These are phyloP conservation scores for Baronia brevicornis DNA, from an alignment of 2,888 invertebrate species.

Conservation along the genomic window DNA sequence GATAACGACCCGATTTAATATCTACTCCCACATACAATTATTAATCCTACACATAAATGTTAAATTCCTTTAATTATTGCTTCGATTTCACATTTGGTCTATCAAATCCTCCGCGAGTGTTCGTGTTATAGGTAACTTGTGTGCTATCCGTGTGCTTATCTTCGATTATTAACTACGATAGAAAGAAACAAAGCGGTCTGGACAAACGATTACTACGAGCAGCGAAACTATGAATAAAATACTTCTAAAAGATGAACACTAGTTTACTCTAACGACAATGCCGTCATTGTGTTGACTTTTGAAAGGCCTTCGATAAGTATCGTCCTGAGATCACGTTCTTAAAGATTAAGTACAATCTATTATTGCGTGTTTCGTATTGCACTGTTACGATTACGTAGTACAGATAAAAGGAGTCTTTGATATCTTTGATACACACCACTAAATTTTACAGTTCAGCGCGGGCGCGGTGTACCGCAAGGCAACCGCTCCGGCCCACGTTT, in stretches of 20 bases:
- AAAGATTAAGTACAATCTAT: constrained; percentile 71
- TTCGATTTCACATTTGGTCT: constrained; percentile 55
- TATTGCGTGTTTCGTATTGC: constrained; percentile 72
- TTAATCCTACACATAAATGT: constrained; percentile 44
- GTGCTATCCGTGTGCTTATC: constrained; percentile 59
- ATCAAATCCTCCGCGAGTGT: constrained; percentile 60
- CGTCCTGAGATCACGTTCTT: constrained; percentile 73
- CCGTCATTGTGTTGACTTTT: constrained; percentile 53
- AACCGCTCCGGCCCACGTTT: constrained; percentile 40
- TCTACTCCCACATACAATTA: constrained; percentile 35
- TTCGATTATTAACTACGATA: constrained; percentile 49
- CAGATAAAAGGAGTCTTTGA: constrained; percentile 35
- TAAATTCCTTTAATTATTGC: constrained; percentile 55
- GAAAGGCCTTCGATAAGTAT: constrained; percentile 68
- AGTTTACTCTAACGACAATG: constrained; percentile 53
- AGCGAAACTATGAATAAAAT: constrained; percentile 60
- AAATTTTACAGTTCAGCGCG: constrained; percentile 49
- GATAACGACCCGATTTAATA: constrained; percentile 27
- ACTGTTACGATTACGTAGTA: constrained; percentile 59
- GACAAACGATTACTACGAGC: constrained; percentile 56
- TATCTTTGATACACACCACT: constrained; percentile 53
- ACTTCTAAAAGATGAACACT: constrained; percentile 52
- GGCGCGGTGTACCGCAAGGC: constrained; percentile 51
- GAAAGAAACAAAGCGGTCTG: constrained; percentile 48
- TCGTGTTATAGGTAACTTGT: constrained; percentile 55